Evolutionary conservation across 2,113 vertebrate genomes (phyloP), one percentile per base, ranked within the genome.

Genomic region (Ondatra zibethicus): DNA sequence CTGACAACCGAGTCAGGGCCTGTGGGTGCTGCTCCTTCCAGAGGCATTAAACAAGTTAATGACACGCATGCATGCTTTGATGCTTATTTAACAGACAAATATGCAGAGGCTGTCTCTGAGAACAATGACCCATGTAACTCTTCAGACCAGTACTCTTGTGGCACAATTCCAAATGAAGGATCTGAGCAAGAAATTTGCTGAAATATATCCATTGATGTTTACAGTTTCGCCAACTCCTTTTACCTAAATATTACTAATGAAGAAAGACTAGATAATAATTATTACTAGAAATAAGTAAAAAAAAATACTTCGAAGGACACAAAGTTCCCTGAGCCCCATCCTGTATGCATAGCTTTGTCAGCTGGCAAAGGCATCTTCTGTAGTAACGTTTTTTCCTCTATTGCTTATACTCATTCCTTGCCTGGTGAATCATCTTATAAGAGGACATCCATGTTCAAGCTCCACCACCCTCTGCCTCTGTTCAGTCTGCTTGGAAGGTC

Each of bases 401-500:
- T 58, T 58, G 27, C 42, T 72, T 89, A 33, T 55, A 65, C 19
- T 31, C 27, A n/a, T 85, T 25, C 5, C 31, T 80, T 58, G 14
- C 25, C 52, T 31, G 4, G 5, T 31, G 36, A 85, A 31, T 55
- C 42, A 75, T 52, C 42, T 91, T 68, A 73, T 31, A 45, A 88
- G 17, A 85, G 13, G 8, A 70, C 47, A 7, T 78, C 7, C 8
- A 0, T 33, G 29, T 80, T 70, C 76, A n/a, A 78, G 42, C 2
- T 9, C 19, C 21, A 29, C 3, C 1, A 39, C n/a, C 78, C 27
- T 47, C 23, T 80, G 16, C n/a, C 36, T 47, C 65, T 78, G 45
- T 81, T 36, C 81, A 81, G 42, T 13, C 3, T 21, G 31, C 89
- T 47, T 82, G 58, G 42, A 93, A 92, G 75, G 80, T 96, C 93